Evolutionary conservation across 2,113 vertebrate genomes (phyloP).

Genomic region (Python bivittatus): DNA sequence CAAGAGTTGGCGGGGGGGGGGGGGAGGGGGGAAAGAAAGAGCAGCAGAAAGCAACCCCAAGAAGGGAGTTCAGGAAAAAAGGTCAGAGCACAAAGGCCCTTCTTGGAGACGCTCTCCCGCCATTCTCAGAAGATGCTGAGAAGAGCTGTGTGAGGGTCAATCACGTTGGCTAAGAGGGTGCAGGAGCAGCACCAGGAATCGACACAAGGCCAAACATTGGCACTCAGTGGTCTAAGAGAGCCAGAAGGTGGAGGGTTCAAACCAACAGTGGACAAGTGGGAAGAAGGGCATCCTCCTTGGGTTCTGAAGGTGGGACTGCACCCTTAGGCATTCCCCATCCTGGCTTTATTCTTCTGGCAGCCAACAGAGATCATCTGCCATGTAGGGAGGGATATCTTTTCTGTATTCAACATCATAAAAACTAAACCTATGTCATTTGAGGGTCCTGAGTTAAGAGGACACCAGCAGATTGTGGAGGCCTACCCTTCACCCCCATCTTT

Average conservation of each 20-base stretch:
- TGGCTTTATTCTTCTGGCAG: background rate
- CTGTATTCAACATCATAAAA: background rate
- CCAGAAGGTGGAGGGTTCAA: background rate
- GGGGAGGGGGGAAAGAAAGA: background rate
- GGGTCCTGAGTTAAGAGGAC: background rate
- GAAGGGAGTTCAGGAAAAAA: background rate
- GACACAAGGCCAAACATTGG: background rate
- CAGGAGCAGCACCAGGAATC: accelerated
- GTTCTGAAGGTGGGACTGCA: accelerated
- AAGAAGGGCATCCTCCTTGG: accelerated
- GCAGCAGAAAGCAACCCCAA: background rate
- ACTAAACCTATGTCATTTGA: background rate
- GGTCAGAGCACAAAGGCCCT: background rate
- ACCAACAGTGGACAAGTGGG: background rate
- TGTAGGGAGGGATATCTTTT: background rate
- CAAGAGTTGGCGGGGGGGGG: background rate
- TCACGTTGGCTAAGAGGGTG: background rate
- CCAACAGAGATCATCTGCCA: background rate
- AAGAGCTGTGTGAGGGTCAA: too few species aligned
- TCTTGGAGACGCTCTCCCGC: too few species aligned
- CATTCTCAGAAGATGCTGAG: too few species aligned
- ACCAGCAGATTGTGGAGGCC: background rate
- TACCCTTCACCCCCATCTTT: background rate
- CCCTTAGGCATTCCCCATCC: background rate
- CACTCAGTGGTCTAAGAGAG: background rate